Conservation (phyloP, 2,888 invertebrate genomes). For the Noctua pronuba region DNA sequence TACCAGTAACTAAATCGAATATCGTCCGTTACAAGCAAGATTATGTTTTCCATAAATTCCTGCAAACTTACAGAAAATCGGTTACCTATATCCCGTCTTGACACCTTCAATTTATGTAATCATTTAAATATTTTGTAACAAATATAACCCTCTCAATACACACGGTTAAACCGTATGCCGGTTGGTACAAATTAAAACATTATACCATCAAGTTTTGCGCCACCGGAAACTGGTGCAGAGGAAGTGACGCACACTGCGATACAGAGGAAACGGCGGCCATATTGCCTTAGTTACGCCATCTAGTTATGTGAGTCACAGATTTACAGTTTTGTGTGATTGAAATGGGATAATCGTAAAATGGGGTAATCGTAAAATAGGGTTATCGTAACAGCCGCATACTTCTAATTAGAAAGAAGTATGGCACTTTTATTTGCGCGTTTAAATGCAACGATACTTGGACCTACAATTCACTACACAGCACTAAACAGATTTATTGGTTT, state of each 20-base stretch:
- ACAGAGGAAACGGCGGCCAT: conserved; percentile 76
- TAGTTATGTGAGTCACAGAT: conserved; percentile 29
- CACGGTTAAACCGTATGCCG: conserved; percentile 9
- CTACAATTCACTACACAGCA: too few species aligned
- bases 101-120: too few species aligned
- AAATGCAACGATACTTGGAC: not conserved
- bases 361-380: too few species aligned
- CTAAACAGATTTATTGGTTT: not conserved
- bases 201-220: conserved; percentile 52
- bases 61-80: too few species aligned
- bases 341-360: too few species aligned
- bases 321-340: not conserved
- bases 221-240: conserved; percentile 68
- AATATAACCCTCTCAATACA: not conserved
- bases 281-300: conserved; percentile 74
- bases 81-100: too few species aligned
- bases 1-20: too few species aligned
- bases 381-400: too few species aligned
- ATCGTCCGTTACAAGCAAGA: too few species aligned
- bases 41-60: too few species aligned
- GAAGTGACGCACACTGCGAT: conserved; percentile 74
- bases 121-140: too few species aligned
- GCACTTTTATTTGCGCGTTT: not conserved
- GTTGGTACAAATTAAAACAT: conserved; percentile 54
- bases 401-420: not conserved